phyloP scores from a whole-genome alignment of 1,140 invertebrate species.

The Drosophila auraria region DNA sequence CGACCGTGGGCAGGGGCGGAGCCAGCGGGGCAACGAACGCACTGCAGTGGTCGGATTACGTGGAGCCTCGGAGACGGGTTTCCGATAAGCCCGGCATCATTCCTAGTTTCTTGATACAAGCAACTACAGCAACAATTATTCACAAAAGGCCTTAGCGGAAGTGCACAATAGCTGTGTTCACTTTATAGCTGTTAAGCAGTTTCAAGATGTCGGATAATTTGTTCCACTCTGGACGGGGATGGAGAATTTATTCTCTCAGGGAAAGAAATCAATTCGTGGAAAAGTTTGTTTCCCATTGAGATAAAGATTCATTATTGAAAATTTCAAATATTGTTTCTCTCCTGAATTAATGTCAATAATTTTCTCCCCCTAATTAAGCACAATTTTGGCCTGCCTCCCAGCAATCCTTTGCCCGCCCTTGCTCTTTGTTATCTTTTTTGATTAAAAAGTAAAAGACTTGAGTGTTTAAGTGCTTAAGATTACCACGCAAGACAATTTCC shows the following conservation, averaged over 20 bases:
- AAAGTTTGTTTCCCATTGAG: neutral
- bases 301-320: neutral
- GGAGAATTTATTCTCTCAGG: neutral
- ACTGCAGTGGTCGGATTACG: constrained; percentile 41
- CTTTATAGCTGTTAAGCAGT: constrained; percentile 14
- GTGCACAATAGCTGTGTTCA: constrained; percentile 7
- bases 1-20: neutral
- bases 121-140: constrained; percentile 9
- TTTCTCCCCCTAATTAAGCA: neutral
- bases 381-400: neutral
- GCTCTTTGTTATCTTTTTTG: neutral
- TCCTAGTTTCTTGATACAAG: constrained; percentile 48
- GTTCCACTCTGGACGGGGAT: neutral
- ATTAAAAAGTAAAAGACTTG: neutral
- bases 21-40: constrained; percentile 8
- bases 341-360: too few species aligned
- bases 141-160: constrained; percentile 39
- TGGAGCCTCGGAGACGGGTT: neutral
- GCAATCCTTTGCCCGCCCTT: neutral
- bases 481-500: neutral
- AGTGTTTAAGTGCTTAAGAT: neutral
- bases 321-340: too few species aligned
- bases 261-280: constrained; percentile 7
- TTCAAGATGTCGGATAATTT: constrained; percentile 5
- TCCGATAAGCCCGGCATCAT: constrained; percentile 58